phyloP scores from a whole-genome alignment of 1,140 invertebrate genomes.

The Zaprionus taronus region DNA sequence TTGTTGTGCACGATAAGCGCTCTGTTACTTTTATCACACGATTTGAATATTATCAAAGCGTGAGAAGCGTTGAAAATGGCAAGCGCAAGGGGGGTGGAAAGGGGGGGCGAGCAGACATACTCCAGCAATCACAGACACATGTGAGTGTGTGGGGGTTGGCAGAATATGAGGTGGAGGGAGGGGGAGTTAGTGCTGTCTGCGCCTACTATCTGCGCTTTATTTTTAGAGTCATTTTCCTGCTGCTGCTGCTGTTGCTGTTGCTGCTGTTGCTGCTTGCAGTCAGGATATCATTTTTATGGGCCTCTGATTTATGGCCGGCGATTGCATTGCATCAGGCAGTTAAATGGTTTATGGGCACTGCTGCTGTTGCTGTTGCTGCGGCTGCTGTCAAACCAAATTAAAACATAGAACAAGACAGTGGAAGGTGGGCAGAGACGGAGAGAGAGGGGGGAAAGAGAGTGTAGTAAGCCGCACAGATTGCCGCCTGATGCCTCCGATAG shows the following conservation, averaged over 20 bases:
- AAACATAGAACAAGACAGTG: conserved; percentile 25
- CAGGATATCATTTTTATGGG: conserved; percentile 60
- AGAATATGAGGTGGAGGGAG: not conserved
- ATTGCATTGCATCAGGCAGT: conserved; percentile 57
- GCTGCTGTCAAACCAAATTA: conserved; percentile 39
- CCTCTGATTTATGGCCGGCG: conserved; percentile 64
- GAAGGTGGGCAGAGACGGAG: not conserved
- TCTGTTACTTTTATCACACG: conserved; percentile 57
- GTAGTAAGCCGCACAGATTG: conserved; percentile 1
- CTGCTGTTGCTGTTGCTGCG: not conserved
- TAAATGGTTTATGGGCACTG: conserved; percentile 50
- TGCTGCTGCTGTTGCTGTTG: not conserved
- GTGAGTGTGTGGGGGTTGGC: not conserved
- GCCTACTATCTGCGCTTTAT: conserved; percentile 39
- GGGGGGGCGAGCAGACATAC: not conserved
- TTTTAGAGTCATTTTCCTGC: conserved; percentile 54
- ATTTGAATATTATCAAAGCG: conserved; percentile 64
- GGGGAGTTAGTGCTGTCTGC: not conserved
- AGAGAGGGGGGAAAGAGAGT: not conserved
- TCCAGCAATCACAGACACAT: not conserved
- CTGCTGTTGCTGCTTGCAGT: conserved; percentile 20
- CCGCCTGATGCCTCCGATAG: conserved; percentile 1
- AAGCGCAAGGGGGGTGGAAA: not conserved
- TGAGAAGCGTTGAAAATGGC: conserved; percentile 29
- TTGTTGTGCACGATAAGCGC: conserved; percentile 45